Conservation (phyloP, 2,888 invertebrate species). For the Tromatobia lineatoria region DNA sequence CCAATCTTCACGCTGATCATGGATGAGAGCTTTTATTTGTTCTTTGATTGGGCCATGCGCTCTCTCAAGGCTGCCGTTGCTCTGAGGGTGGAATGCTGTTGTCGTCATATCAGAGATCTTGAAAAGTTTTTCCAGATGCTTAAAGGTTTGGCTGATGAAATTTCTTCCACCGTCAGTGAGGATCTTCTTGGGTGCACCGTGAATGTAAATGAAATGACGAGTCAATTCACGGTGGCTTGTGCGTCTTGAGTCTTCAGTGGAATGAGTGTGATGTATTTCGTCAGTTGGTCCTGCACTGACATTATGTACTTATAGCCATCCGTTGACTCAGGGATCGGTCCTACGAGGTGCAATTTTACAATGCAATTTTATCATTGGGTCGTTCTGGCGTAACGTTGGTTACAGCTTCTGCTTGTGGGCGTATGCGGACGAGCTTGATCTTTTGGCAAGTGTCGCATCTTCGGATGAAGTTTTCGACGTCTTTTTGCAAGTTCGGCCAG, state of each 20-base stretch:
- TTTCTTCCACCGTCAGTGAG: neutral
- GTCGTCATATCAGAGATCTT: no score
- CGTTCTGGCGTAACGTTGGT: neutral
- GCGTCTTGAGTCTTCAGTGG: neutral
- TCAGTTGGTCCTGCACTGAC: neutral
- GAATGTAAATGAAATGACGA: no score
- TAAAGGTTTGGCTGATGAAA: constrained; percentile 11
- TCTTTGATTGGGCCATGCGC: neutral
- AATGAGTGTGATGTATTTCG: neutral
- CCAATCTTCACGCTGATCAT: neutral
- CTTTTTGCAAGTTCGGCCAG: constrained; percentile 22
- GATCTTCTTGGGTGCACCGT: neutral
- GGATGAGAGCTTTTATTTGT: constrained; percentile 14
- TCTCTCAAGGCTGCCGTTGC: neutral
- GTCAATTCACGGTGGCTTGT: no score
- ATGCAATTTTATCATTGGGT: constrained; percentile 10
- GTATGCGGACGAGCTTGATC: constrained; percentile 4
- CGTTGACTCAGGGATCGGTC: constrained; percentile 1
- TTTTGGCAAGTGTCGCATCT: constrained; percentile 23
- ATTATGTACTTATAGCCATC: neutral
- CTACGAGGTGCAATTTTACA: constrained; percentile 7
- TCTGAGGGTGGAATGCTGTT: no score
- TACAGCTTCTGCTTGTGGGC: neutral
- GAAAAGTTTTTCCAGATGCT: constrained; percentile 19
- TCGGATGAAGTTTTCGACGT: constrained; percentile 15